phyloP scores from a whole-genome alignment of 2,888 invertebrate species.

The Chymomyza caudatula region DNA sequence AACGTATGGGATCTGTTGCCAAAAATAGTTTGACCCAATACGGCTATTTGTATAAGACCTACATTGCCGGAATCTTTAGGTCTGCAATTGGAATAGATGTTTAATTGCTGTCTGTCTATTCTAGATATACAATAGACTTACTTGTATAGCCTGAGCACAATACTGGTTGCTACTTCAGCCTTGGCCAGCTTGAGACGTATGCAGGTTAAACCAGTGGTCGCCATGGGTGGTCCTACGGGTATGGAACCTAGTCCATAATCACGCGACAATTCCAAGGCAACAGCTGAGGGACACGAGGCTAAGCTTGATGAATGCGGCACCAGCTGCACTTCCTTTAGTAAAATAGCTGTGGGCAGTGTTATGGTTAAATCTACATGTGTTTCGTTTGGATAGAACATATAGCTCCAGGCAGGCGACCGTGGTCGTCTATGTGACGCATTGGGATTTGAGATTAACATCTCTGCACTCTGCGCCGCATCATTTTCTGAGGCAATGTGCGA shows the following conservation, averaged over 20 bases:
- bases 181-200: constrained; percentile 90
- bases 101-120: neutral
- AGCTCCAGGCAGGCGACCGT: constrained; percentile 95
- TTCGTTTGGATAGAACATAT: constrained; percentile 95
- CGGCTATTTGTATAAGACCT: constrained; percentile 90
- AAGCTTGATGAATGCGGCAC: constrained; percentile 91
- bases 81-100: constrained; percentile 76
- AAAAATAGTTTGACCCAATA: constrained; percentile 92
- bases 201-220: constrained; percentile 91
- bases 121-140: constrained; percentile 26
- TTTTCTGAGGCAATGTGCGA: constrained; percentile 89
- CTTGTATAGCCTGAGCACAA: constrained; percentile 82
- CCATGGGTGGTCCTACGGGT: constrained; percentile 90
- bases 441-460: constrained; percentile 89
- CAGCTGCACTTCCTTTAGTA: constrained; percentile 91
- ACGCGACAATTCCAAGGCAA: constrained; percentile 90
- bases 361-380: constrained; percentile 92
- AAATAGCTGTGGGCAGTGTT: constrained; percentile 91
- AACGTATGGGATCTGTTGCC: constrained; percentile 75
- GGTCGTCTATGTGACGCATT: constrained; percentile 90
- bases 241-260: constrained; percentile 88
- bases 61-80: constrained; percentile 94
- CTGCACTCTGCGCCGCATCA: constrained; percentile 92
- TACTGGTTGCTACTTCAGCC: constrained; percentile 91
- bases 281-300: constrained; percentile 92